These are phyloP conservation scores for Muscidifurax raptorellus DNA, from an alignment of 1,140 invertebrate species.

Conservation along the genomic window DNA sequence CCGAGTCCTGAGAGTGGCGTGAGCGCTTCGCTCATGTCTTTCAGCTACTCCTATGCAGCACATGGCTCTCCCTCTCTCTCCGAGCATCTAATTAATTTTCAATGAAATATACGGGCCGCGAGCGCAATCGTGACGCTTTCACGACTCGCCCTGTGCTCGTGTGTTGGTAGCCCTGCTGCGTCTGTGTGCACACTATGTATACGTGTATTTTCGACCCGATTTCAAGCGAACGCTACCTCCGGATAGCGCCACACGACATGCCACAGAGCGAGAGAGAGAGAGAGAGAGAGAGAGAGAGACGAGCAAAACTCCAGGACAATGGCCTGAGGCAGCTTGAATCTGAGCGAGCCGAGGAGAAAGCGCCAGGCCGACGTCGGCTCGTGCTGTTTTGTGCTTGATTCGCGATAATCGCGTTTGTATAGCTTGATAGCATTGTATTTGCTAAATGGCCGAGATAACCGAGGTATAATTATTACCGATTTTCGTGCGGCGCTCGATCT, in stretches of 20 bases:
- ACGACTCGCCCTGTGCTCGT: not conserved
- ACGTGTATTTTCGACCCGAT: not conserved
- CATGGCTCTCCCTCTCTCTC: not conserved
- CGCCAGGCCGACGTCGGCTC: not conserved
- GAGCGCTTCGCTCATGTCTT: not conserved
- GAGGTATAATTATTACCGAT: not conserved
- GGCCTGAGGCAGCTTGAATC: not conserved
- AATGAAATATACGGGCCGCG: constrained; percentile 12
- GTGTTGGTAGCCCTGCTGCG: too few species aligned
- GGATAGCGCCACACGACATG: not conserved
- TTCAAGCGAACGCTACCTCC: not conserved
- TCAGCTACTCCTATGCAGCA: not conserved
- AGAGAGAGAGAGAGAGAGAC: not conserved
- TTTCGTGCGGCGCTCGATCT: not conserved
- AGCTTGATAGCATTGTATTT: not conserved
- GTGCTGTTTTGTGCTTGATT: not conserved
- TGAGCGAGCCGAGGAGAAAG: not conserved
- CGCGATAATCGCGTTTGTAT: not conserved
- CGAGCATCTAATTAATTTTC: constrained; percentile 40
- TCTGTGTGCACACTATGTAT: not conserved
- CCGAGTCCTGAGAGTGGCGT: not conserved
- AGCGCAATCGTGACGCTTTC: constrained; percentile 36
- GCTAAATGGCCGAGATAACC: not conserved
- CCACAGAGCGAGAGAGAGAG: not conserved
- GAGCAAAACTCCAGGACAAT: constrained; percentile 50